Evolutionary conservation across 2,888 invertebrate genomes (phyloP).

Genomic region (Rhagophthalmus giganteus): DNA sequence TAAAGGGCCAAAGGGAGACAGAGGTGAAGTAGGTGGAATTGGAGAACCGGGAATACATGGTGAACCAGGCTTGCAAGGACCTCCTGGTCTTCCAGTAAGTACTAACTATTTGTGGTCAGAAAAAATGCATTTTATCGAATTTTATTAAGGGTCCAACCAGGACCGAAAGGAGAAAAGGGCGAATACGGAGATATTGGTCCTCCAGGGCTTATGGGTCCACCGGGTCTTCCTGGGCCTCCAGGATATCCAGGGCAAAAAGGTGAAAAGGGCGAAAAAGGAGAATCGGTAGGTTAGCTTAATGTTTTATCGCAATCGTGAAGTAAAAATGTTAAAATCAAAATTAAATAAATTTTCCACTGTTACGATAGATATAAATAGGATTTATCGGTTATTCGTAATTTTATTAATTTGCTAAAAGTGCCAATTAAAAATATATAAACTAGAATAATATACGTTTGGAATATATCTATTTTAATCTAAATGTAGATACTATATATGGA

Average conservation of each 20-base stretch:
- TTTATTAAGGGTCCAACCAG: conserved; percentile 60
- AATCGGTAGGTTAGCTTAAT: conserved; percentile 73
- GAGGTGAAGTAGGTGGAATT: conserved; percentile 74
- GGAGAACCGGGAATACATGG: conserved; percentile 77
- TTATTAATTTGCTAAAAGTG: too few species aligned
- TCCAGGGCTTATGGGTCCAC: conserved; percentile 92
- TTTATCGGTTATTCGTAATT: too few species aligned
- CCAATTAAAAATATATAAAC: too few species aligned
- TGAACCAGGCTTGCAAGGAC: conserved; percentile 82
- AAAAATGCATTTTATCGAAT: too few species aligned
- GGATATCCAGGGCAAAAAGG: conserved; percentile 90
- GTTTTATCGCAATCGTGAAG: too few species aligned
- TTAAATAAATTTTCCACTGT: too few species aligned
- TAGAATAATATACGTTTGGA: too few species aligned
- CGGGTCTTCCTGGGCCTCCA: conserved; percentile 79
- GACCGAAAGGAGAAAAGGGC: conserved; percentile 86
- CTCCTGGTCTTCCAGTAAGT: conserved; percentile 79
- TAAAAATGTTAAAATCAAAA: too few species aligned
- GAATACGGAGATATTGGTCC: conserved; percentile 91
- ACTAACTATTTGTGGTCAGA: too few species aligned
- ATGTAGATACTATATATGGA: too few species aligned
- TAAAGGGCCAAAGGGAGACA: conserved; percentile 73
- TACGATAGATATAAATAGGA: too few species aligned
- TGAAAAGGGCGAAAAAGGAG: conserved; percentile 90
- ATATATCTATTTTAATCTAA: too few species aligned